These are phyloP conservation scores for Noturus placidus DNA, from an alignment of 2,113 vertebrate species.

Conservation along the genomic window DNA sequence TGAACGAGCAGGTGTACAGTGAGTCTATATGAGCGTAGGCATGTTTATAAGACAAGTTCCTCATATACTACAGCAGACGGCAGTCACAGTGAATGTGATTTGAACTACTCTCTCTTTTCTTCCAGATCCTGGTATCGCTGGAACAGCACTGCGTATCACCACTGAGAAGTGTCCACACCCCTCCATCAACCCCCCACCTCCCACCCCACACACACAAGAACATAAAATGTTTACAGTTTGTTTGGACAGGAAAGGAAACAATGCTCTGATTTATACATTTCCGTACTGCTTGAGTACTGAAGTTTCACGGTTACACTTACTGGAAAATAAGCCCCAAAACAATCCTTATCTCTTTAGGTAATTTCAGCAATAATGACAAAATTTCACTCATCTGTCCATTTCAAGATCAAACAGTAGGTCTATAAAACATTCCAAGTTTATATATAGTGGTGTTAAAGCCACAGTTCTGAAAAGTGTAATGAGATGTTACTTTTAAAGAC, in stretches of 20 bases:
- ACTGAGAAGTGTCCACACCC: constrained; percentile 54
- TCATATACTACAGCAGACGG: not conserved
- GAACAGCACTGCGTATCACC: constrained; percentile 68
- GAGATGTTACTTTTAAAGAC: constrained; percentile 11
- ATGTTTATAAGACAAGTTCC: not conserved
- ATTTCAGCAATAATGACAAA: not conserved
- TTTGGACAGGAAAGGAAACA: constrained; percentile 20
- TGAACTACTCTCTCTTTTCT: not conserved
- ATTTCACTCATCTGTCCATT: constrained; percentile 23
- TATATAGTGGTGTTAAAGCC: not conserved
- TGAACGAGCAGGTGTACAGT: not conserved
- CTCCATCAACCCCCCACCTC: no score
- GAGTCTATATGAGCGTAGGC: not conserved
- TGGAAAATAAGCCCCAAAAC: constrained; percentile 1
- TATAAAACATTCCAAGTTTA: not conserved
- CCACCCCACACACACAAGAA: not conserved
- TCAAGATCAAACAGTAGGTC: not conserved
- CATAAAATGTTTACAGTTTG: constrained; percentile 45
- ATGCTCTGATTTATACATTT: constrained; percentile 29
- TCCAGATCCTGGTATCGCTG: constrained; percentile 74
- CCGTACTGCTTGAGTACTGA: constrained; percentile 12
- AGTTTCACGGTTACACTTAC: constrained; percentile 2
- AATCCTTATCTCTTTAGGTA: not conserved
- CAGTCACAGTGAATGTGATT: not conserved
- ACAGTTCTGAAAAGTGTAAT: not conserved